phyloP scores from a whole-genome alignment of 2,113 vertebrate genomes.

The Helogale parvula region DNA sequence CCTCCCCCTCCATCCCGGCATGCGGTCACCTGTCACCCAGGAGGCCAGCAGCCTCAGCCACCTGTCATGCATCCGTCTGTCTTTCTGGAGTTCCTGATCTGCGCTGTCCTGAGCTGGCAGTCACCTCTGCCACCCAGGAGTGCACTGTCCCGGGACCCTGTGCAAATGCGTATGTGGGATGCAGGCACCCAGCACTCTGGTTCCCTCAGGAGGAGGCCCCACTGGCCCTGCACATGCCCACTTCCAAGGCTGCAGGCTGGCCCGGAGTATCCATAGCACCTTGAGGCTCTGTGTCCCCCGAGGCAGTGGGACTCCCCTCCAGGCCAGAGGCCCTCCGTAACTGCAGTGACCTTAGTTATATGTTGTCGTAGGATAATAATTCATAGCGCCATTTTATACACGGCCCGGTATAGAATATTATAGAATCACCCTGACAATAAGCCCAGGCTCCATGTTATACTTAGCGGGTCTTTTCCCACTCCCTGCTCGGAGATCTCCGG shows the following conservation, averaged over 20 bases:
- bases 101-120: accelerated
- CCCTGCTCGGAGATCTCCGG: background rate
- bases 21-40: accelerated
- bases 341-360: background rate
- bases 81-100: background rate
- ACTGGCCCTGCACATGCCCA: accelerated
- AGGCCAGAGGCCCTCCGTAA: background rate
- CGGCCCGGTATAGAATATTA: background rate
- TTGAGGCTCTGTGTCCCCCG: background rate
- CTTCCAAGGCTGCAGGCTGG: no score
- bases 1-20: background rate
- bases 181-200: background rate
- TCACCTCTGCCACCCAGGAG: background rate
- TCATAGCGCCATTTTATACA: background rate
- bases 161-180: background rate
- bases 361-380: background rate
- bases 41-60: background rate
- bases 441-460: background rate
- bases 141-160: accelerated
- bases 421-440: background rate
- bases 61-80: background rate
- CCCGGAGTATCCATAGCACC: accelerated
- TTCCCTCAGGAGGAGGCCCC: background rate
- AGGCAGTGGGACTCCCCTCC: background rate
- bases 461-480: background rate